A percentile compares a stretch with the other conserved stretches of the same genome.
Evolutionary conservation across 2,888 invertebrate genomes (phyloP).

Genomic region (Morpho deidamia): DNA sequence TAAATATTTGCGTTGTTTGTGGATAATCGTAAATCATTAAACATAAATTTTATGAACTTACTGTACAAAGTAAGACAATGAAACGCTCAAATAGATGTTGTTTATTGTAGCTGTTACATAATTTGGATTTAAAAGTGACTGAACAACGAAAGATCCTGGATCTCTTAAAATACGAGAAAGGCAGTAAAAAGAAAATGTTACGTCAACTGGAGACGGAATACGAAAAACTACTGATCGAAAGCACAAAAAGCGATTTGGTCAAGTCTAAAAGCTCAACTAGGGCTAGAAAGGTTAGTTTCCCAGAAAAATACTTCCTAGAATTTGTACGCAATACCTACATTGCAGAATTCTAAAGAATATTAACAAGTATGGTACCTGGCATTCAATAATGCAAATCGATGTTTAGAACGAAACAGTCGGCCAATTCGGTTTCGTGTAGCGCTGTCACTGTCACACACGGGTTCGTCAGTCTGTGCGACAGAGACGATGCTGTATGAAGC

Average conservation of each 20-base stretch:
- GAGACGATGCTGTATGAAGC: too few relatives aligned
- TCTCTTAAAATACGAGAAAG: conserved; percentile 83
- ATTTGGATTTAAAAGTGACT: conserved; percentile 83
- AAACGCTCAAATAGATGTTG: too few relatives aligned
- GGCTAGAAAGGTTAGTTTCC: conserved; percentile 78
- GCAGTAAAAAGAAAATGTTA: conserved; percentile 79
- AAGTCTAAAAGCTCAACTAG: conserved; percentile 76
- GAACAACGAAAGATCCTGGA: conserved; percentile 86
- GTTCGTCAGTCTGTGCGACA: too few relatives aligned
- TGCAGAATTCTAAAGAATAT: not conserved
- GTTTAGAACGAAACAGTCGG: too few relatives aligned
- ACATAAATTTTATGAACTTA: too few relatives aligned
- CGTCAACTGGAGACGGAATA: conserved; percentile 79
- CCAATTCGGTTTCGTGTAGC: too few relatives aligned
- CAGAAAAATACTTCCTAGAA: not conserved
- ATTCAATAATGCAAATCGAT: too few relatives aligned
- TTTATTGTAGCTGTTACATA: conserved; percentile 58
- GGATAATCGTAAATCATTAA: too few relatives aligned
- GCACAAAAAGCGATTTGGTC: conserved; percentile 69
- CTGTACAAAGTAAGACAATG: too few relatives aligned
- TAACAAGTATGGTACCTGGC: not conserved
- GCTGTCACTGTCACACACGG: too few relatives aligned
- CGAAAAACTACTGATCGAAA: conserved; percentile 78
- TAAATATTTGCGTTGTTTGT: too few relatives aligned
- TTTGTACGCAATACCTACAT: too few relatives aligned